A percentile compares a stretch with the other conserved stretches of the same genome.
These are phyloP conservation scores for Protophormia terraenovae DNA, from an alignment of 2,888 invertebrate species.

Conservation along the genomic window DNA sequence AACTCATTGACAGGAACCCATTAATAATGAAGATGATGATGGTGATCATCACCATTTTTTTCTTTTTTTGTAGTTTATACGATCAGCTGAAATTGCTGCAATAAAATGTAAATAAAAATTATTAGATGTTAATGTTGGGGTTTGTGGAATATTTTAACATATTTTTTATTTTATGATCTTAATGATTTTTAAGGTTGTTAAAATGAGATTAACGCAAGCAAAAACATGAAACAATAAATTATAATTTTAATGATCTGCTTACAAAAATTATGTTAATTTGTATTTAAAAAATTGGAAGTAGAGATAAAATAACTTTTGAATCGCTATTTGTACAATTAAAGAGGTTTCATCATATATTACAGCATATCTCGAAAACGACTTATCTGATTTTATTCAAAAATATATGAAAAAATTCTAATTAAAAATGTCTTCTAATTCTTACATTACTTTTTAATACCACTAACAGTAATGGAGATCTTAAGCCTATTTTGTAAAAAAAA, in stretches of 20 bases:
- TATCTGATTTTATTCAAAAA: no score
- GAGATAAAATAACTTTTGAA: no score
- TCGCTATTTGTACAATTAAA: no score
- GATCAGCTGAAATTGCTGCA: conserved; percentile 46
- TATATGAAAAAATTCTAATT: no score
- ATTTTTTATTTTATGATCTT: conserved; percentile 21
- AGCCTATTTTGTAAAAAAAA: no score
- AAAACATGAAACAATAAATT: neutral
- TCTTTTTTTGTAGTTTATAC: neutral
- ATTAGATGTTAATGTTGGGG: conserved; percentile 25
- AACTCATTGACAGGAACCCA: conserved; percentile 58
- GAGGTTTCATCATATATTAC: no score
- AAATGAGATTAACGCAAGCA: neutral
- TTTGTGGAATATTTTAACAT: conserved; percentile 1
- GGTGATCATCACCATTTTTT: conserved; percentile 43
- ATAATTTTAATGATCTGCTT: neutral
- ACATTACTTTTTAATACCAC: no score
- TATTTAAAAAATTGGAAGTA: no score
- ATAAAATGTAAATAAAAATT: conserved; percentile 43
- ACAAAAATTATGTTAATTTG: neutral
- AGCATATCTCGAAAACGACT: no score
- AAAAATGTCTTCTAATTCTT: no score
- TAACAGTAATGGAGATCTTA: no score
- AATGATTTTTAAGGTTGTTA: conserved; percentile 18
- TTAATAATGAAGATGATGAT: conserved; percentile 37